Evolutionary conservation across 2,113 vertebrate species (phyloP), one percentile per base, ranked within the genome.

Genomic region (Atractosteus spatula): DNA sequence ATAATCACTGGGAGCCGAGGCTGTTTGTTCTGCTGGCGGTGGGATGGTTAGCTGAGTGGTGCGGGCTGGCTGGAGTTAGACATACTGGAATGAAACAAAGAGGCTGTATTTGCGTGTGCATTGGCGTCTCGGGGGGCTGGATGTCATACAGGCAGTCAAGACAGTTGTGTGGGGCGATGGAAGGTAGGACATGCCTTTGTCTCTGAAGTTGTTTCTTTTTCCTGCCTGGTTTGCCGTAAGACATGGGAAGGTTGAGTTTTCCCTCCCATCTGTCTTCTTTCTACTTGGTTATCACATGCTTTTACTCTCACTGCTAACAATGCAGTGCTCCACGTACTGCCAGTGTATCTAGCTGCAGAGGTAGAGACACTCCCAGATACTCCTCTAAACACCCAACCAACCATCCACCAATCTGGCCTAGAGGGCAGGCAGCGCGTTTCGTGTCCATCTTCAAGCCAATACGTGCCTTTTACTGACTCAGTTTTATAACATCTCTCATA

Each of bases 1-100:
- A 86, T 86, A 87, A 88, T 87, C 83, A 88, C 87, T 81, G 83
- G 87, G 84, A 88, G 88, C 86, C 87, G 84, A 86, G 82, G 76
- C 85, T 86, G 84, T 76, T 77, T 64, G 56, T 12, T 59, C 11
- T 14, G n/a, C 11, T 59, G 56, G 56, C n/a, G 56, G 8, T 59
- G 56, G 56, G 56, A 13, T 59, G 56, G 56, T 3, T 1, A 59
- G 56, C n/a, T 59, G 11, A 4, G 56, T 59, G 13, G 11, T 13
- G 56, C 56, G 3, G 56, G 56, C 56, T 59, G 56, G 56, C 11
- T 59, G 56, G 56, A 12, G n/a, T 59, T 59, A 59, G 56, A 59
- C n/a, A 59, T 12, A 59, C 56, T n/a, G 5, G 47, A 13, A 8
- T 4, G 56, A 12, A 12, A 59, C 3, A 8, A 59, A 59, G 13